Percentiles rank a stretch among this genome's conserved stretches.
Conservation (phyloP, 2,888 invertebrate genomes). For the Mimas tiliae region DNA sequence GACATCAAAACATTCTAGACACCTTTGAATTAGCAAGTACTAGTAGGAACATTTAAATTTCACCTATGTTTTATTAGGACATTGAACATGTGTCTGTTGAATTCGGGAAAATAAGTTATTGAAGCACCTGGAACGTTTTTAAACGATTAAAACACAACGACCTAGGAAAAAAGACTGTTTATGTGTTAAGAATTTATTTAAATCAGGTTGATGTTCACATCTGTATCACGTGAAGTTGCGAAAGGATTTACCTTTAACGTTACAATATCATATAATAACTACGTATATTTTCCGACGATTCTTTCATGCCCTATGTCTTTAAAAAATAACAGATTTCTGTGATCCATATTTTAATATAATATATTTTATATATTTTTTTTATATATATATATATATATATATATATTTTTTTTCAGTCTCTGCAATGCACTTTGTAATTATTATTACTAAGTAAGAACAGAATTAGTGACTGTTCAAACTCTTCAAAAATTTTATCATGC, state of each 20-base stretch:
- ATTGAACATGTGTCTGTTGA: not conserved
- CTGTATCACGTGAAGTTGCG: not conserved
- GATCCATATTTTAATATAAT: no score
- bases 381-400: no score
- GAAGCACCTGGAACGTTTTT: not conserved
- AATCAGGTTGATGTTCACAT: not conserved
- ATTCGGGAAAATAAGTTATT: constrained; percentile 12
- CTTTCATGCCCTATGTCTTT: no score
- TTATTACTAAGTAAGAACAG: no score
- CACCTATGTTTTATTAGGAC: not conserved
- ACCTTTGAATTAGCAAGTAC: constrained; percentile 34
- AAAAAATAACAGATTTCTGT: no score
- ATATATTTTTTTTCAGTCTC: no score
- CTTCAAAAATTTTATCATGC: no score
- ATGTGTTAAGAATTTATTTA: constrained; percentile 3
- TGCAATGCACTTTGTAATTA: no score
- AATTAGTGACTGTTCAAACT: no score
- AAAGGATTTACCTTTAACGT: not conserved
- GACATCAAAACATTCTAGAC: not conserved
- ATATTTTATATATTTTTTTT: no score
- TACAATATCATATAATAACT: no score
- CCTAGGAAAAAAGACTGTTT: not conserved
- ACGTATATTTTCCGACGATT: no score
- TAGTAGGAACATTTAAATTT: constrained; percentile 28
- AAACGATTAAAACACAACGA: not conserved